Base-by-base conservation (phyloP, 2,113 vertebrate species). In the Rhabdomys dilectus region DNA sequence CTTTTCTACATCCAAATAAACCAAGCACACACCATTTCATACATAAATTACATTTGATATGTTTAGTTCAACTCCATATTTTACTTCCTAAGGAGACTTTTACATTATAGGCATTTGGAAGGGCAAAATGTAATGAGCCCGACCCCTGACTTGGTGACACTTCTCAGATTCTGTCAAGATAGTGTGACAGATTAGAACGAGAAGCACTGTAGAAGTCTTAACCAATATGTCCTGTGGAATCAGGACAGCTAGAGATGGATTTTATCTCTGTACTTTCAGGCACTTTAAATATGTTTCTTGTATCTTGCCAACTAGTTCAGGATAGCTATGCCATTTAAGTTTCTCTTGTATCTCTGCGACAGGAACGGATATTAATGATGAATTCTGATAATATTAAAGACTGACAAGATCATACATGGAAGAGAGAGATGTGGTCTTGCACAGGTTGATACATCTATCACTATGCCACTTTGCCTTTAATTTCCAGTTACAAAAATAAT, bases 381-480 rank as follows among this genome's bases (percentile, higher is more conserved):
- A 31, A 64, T 29, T 95, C 75, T 86, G 66, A 95, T 88, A 97
- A 91, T 96, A 95, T 86, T 94, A 91, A 96, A 48, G 68, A 29
- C 26, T 60, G 62, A 39, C 34, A 94, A 95, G 87, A 85, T 8
- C 29, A 29, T 48, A 58, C 94, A 90, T 90, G 62, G 48, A 89
- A 86, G n/a, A 89, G 62, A 77, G n/a, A 91, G 62, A 88, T 53
- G 73, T 66, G 92, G 95, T 88, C 60, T 42, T 82, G n/a, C 58
- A 58, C 34, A n/a, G 58, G 92, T 42, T 66, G 64, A 94, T 72
- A 45, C 29, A 70, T 60, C 56, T 48, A 78, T 39, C 16, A 75
- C 36, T 39, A 84, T 84, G 80, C 75, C 62, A 64, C 42, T 96
- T 91, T 29, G 45, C 39, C 58, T 95, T 29, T 56, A 89, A 95